Evolutionary conservation across 2,888 invertebrate genomes (phyloP).

Genomic region (Heterodera filipjevi): DNA sequence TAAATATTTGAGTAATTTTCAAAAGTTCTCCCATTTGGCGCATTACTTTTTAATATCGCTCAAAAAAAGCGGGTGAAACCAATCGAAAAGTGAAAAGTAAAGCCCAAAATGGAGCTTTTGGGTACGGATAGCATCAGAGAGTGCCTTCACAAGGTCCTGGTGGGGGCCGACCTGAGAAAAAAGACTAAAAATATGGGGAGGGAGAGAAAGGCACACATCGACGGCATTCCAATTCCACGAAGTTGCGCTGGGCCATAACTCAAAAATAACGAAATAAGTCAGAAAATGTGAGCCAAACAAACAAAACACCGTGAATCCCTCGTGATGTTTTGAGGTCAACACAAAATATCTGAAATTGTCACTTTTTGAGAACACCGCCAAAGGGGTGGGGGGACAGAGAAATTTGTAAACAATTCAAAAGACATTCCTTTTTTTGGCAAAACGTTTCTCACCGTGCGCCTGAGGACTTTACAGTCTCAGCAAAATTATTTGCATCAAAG

Average conservation of each 20-base stretch:
- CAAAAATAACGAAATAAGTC: neutral
- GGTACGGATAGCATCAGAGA: neutral
- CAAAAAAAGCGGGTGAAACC: conserved; percentile 62
- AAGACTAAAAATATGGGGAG: neutral
- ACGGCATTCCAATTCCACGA: conserved; percentile 69
- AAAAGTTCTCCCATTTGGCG: too few species aligned
- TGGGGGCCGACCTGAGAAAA: conserved; percentile 66
- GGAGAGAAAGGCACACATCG: conserved; percentile 54
- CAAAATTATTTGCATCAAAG: conserved; percentile 84
- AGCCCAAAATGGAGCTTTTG: conserved; percentile 62
- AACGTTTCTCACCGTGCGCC: conserved; percentile 78
- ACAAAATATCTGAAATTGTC: conserved; percentile 67
- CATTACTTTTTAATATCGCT: conserved; percentile 49
- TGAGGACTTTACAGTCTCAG: conserved; percentile 78
- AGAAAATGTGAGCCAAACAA: neutral
- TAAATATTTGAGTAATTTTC: conserved; percentile 22
- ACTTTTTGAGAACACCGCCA: neutral
- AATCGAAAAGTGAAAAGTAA: conserved; percentile 64
- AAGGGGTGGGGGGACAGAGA: neutral
- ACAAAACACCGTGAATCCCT: conserved; percentile 66
- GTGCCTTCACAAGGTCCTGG: conserved; percentile 68
- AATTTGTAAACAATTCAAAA: neutral
- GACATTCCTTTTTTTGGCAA: neutral
- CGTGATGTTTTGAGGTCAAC: conserved; percentile 69
- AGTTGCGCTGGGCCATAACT: conserved; percentile 67